Percentiles rank a stretch among this genome's conserved stretches.
phyloP scores from a whole-genome alignment of 2,113 vertebrate species.

The Toxotes jaculatrix region DNA sequence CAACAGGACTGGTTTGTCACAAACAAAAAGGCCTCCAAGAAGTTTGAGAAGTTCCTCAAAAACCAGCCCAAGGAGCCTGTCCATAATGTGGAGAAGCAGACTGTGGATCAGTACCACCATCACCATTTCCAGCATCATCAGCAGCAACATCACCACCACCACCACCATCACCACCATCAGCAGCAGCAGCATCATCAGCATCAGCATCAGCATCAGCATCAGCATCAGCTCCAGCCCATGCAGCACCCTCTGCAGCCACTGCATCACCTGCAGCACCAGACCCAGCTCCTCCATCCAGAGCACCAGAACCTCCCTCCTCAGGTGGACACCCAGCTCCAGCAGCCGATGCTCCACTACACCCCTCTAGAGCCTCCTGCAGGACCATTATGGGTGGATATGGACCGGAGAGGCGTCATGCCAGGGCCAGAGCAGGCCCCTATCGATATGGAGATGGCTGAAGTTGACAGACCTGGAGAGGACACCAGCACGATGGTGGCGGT shows the following conservation, averaged over 20 bases:
- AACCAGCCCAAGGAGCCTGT: constrained; percentile 82
- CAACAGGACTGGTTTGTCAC: constrained; percentile 93
- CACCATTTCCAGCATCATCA: constrained; percentile 71
- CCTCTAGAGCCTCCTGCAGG: constrained; percentile 61
- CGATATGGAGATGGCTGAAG: constrained; percentile 19
- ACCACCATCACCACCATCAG: neutral
- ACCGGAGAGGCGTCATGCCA: constrained; percentile 12
- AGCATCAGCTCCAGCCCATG: constrained; percentile 44
- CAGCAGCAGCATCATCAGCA: no score
- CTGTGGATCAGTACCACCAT: constrained; percentile 73
- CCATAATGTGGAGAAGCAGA: constrained; percentile 47
- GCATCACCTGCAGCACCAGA: constrained; percentile 72
- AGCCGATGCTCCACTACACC: constrained; percentile 73
- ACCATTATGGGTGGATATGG: constrained; percentile 65
- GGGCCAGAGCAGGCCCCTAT: constrained; percentile 43
- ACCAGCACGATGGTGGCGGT: constrained; percentile 21
- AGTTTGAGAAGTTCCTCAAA: constrained; percentile 91
- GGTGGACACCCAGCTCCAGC: constrained; percentile 65
- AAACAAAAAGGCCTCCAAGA: constrained; percentile 88
- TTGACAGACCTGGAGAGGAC: constrained; percentile 9
- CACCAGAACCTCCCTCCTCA: constrained; percentile 51
- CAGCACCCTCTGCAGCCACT: constrained; percentile 72
- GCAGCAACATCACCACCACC: constrained; percentile 14
- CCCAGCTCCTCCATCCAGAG: constrained; percentile 60
- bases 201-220: constrained; percentile 24